Base-by-base conservation (phyloP, 2,797 vertebrate genomes). In the Microctenopoma lineatum region DNA sequence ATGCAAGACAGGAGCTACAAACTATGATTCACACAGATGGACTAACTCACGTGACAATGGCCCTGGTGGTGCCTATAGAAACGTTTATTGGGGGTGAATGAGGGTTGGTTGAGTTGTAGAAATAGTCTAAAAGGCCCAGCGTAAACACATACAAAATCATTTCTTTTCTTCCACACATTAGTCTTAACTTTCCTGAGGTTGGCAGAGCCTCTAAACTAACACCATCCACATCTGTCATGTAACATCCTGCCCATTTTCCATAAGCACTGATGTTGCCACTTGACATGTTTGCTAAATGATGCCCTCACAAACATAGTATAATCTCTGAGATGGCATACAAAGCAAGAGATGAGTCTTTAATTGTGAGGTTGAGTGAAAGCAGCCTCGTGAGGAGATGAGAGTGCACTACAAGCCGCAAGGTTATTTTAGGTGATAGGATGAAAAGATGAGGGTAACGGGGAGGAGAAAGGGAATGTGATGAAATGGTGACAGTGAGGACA, bases 41-140 rank as follows among this genome's bases (percentile, higher is more conserved):
- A 15, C 46, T 90, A 85, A 83, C 68, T 63, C 27, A 59, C 74
- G 88, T 93, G 84, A 92, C 84, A 81, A 75, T 18, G 65, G 27
- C 14, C n/a, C 10, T 2, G 16, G 52, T 63, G 16, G 64, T 51
- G 47, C 65, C 39, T 39, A 7, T 7, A 12, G 55, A 55, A n/a
- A 13, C 42, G 46, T 51, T 51, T 55, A 10, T 27, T 2, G 32
- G 47, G 26, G 16, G 55, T 13, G 11, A 21, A 26, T 16, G 44
- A 66, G 34, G 36, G 32, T 52, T 11, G 14, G 41, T 8, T 63
- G 15, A 59, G 11, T 58, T 50, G 61, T 39, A 27, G 46, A 58
- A 51, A 0, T 27, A 38, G 39, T 64, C 16, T 44, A 27, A 63
- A 58, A 51, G 14, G 25, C 5, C 27, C 8, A 12, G 44, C 50